phyloP scores from a whole-genome alignment of 1,140 invertebrate species.

The Caenorhabditis latens region DNA sequence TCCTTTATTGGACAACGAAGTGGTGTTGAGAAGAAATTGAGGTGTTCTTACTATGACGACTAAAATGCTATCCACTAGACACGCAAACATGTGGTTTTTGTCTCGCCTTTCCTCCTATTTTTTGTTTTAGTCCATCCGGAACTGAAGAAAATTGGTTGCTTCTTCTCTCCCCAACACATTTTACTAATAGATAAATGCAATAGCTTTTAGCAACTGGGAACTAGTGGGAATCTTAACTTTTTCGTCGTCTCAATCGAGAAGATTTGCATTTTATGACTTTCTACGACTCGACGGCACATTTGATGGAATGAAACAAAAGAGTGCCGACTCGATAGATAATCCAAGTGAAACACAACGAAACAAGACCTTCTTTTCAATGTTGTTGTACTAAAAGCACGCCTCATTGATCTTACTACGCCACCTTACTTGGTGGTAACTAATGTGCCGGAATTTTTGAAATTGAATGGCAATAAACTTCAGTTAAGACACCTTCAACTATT shows the following conservation, averaged over 20 bases:
- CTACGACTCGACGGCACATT: constrained; percentile 40
- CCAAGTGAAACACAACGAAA: constrained; percentile 22
- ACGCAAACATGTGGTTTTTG: constrained; percentile 11
- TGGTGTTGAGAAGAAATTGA: constrained; percentile 6
- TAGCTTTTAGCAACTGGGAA: background rate
- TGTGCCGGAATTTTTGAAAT: constrained; percentile 51
- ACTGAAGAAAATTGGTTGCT: background rate
- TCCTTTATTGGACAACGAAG: constrained; percentile 8
- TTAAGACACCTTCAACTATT: background rate
- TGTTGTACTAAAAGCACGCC: constrained; percentile 30
- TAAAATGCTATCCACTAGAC: background rate
- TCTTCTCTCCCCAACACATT: no score
- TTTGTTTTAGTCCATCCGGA: no score
- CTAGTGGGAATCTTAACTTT: constrained; percentile 19
- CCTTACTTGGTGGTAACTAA: constrained; percentile 47
- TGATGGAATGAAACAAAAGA: constrained; percentile 59
- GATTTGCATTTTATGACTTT: constrained; percentile 51
- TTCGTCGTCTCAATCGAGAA: constrained; percentile 23
- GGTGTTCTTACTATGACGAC: constrained; percentile 2
- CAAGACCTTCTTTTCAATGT: constrained; percentile 47
- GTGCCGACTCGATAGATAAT: constrained; percentile 23
- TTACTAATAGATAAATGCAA: no score
- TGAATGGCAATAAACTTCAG: background rate
- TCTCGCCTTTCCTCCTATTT: background rate
- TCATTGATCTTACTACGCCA: constrained; percentile 31